Percentiles rank a stretch among this genome's conserved stretches.
These are phyloP conservation scores for Eulithis testata DNA, from an alignment of 2,888 invertebrate species.

Conservation along the genomic window DNA sequence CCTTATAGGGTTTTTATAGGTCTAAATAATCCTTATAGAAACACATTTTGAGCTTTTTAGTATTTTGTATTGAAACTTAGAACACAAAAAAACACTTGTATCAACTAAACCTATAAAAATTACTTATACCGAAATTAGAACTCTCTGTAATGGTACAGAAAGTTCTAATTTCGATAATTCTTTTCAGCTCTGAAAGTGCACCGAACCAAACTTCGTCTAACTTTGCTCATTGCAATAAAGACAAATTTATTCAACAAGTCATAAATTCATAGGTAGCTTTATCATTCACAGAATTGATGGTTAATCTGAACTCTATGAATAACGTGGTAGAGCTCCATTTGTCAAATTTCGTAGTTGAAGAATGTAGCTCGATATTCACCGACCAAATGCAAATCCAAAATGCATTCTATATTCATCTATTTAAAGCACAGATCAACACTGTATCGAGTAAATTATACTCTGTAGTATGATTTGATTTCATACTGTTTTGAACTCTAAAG, in stretches of 20 bases:
- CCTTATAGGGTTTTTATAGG: too few relatives aligned
- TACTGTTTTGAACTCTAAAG: neutral
- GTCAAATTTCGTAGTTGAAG: neutral
- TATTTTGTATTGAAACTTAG: too few relatives aligned
- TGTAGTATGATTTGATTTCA: neutral
- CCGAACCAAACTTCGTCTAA: neutral
- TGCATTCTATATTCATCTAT: neutral
- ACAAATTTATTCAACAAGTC: neutral
- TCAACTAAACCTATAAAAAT: too few relatives aligned
- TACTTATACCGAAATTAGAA: too few relatives aligned
- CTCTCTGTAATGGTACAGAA: too few relatives aligned
- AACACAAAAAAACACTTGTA: too few relatives aligned
- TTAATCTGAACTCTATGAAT: neutral
- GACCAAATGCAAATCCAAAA: conserved; percentile 2
- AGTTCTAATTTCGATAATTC: too few relatives aligned
- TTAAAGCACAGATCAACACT: conserved; percentile 4
- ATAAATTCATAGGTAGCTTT: neutral
- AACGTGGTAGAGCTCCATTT: neutral
- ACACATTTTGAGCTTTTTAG: too few relatives aligned
- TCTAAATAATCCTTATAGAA: too few relatives aligned
- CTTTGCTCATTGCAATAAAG: neutral
- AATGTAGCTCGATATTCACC: conserved; percentile 1
- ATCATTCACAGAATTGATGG: neutral
- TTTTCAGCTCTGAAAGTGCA: too few relatives aligned
- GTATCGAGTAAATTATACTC: neutral